These are phyloP conservation scores for Lophura swinhoii DNA, from an alignment of 2,797 vertebrate genomes.

Conservation along the genomic window DNA sequence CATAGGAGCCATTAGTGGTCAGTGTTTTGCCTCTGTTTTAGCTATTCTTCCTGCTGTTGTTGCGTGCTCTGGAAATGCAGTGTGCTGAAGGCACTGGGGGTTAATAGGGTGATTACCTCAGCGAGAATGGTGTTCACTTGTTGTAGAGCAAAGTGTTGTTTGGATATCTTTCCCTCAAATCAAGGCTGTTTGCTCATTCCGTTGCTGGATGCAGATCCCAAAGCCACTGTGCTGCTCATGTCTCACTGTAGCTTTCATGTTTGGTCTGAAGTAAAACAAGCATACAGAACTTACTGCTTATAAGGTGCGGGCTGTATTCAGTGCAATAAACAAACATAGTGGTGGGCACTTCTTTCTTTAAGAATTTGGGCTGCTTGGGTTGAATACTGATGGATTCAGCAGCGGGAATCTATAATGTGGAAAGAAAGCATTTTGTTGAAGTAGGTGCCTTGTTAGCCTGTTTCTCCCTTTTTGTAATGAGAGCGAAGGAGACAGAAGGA, in stretches of 20 bases:
- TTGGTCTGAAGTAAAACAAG: not conserved
- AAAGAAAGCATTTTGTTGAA: not conserved
- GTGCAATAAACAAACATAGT: not conserved
- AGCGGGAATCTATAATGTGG: not conserved
- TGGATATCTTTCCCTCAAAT: not conserved
- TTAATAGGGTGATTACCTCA: conserved; percentile 29
- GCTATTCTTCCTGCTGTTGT: not conserved
- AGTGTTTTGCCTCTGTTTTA: not conserved
- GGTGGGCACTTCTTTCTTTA: not conserved
- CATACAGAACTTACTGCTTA: not conserved
- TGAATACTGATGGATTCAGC: not conserved
- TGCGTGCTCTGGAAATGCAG: not conserved
- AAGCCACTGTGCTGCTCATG: not conserved
- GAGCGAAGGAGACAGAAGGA: not conserved
- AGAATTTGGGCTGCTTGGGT: not conserved
- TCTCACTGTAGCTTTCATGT: not conserved
- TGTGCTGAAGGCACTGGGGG: not conserved
- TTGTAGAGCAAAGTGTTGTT: conserved; percentile 6
- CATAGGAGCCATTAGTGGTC: not conserved
- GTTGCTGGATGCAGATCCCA: conserved; percentile 3
- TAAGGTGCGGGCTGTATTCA: not conserved
- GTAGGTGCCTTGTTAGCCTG: not conserved
- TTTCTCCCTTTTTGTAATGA: not conserved
- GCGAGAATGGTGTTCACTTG: conserved; percentile 3
- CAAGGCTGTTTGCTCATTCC: conserved; percentile 16